Base-by-base conservation (phyloP, 2,888 invertebrate genomes). In the Imbricaverruca yamaguchii region DNA sequence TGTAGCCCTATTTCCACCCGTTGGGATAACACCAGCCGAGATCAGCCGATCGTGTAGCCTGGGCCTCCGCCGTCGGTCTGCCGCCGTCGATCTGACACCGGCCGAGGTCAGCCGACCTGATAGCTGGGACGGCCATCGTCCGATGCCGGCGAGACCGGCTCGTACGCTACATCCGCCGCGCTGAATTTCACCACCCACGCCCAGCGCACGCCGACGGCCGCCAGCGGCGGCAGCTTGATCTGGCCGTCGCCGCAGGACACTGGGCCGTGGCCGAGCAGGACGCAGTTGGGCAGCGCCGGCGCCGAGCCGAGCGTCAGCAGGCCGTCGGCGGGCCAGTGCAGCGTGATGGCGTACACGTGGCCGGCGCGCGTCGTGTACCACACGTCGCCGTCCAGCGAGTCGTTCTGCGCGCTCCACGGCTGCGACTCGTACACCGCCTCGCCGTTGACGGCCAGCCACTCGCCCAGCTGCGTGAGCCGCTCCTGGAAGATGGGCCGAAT, bases 401-500 rank as follows among this genome's bases (percentile, higher is more conserved):
- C 96, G 85, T 95, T 96, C 87, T 96, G 96, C 82, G 89, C 88
- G 0, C 86, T 87, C 80, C 80, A 77, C 21, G 81, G 83, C 13
- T 10, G 18, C 15, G 77, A 55, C 9, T 56, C 63, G 65, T 82
- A 82, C 23, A 82, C 67, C 0, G 94, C 95, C 86, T 95, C 94
- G 0, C 96, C 96, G 85, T 96, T 97, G 15, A 91, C 88, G 3
- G 87, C 85, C 21, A 97, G 88, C 96, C 96, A 97, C 15, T 85
- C 81, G 4, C 97, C 97, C 84, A 96, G 89, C 84, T 91, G 90
- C 21, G 90, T 87, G 0, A 97, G 88, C 80, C 96, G 90, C 86
- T 96, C 95, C 88, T 96, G 92, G 87, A 93, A 96, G 85, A 97
- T 92, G 0, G 94, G 93, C 8, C 90, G 87, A 83, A 97, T 96